Evolutionary conservation across 2,113 vertebrate genomes (phyloP).

Genomic region (Dicaeum eximium): DNA sequence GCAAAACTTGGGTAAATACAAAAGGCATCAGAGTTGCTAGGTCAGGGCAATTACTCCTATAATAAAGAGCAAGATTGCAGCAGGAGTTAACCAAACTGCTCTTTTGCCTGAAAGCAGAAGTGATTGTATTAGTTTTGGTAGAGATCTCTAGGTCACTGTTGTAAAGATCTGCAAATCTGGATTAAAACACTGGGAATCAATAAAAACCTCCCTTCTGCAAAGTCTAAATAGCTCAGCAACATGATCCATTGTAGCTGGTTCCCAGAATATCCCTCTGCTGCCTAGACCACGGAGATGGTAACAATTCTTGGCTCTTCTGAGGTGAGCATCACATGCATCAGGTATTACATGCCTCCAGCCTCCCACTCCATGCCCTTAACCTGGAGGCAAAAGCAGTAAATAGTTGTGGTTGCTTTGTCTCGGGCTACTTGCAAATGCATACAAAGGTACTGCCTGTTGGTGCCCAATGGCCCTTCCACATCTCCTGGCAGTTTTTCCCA

Average conservation of each 20-base stretch:
- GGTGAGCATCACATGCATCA: rapidly evolving
- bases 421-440: background rate
- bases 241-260: background rate
- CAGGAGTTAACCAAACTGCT: background rate
- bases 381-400: background rate
- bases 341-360: background rate
- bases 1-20: background rate
- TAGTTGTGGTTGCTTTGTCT: background rate
- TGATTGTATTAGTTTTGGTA: background rate
- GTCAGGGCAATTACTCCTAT: background rate
- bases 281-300: background rate
- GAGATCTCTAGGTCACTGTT: background rate
- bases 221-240: background rate
- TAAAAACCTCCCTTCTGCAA: background rate
- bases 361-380: background rate
- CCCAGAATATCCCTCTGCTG: background rate
- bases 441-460: background rate
- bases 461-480: background rate
- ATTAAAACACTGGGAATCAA: background rate
- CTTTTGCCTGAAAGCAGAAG: background rate
- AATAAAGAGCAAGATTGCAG: background rate
- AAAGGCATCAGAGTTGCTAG: background rate
- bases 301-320: background rate
- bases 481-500: background rate
- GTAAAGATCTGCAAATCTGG: background rate